Conservation (phyloP, 1,140 invertebrate species). For the Spodoptera litura region DNA sequence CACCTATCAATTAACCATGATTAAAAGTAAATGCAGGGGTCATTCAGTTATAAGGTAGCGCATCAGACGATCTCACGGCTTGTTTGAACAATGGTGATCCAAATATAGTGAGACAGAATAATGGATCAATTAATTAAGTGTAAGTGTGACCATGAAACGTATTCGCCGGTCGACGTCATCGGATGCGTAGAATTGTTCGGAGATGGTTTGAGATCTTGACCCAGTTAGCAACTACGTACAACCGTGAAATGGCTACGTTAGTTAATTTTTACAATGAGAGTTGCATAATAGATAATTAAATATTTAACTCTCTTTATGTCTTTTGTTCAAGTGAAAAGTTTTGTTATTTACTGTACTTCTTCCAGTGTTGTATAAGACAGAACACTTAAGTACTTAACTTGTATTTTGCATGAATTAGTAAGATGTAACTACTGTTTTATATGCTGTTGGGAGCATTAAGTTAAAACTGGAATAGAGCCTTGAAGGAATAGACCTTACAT, state of each 20-base stretch:
- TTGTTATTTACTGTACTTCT: not conserved
- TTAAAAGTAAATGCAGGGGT: constrained; percentile 38
- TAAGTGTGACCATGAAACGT: constrained; percentile 33
- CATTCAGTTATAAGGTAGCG: not conserved
- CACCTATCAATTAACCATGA: constrained; percentile 51
- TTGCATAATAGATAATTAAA: constrained; percentile 12
- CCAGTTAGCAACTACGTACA: constrained; percentile 35
- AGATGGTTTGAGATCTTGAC: constrained; percentile 51
- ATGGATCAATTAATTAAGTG: constrained; percentile 37
- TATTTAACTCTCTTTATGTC: not conserved
- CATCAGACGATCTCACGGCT: constrained; percentile 16
- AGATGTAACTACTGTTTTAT: too few relatives aligned
- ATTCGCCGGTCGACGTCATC: not conserved
- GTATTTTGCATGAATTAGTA: too few relatives aligned
- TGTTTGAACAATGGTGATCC: not conserved
- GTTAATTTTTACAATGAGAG: not conserved
- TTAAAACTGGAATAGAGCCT: too few relatives aligned
- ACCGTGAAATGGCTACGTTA: too few relatives aligned
- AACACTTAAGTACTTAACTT: too few relatives aligned
- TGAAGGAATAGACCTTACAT: too few relatives aligned
- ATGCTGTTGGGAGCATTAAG: too few relatives aligned
- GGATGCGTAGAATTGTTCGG: constrained; percentile 26
- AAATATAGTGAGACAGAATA: constrained; percentile 23
- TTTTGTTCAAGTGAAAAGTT: not conserved
- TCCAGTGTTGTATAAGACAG: too few relatives aligned